Evolutionary conservation across 2,797 vertebrate species (phyloP).

Genomic region (Xiphophorus birchmanni): DNA sequence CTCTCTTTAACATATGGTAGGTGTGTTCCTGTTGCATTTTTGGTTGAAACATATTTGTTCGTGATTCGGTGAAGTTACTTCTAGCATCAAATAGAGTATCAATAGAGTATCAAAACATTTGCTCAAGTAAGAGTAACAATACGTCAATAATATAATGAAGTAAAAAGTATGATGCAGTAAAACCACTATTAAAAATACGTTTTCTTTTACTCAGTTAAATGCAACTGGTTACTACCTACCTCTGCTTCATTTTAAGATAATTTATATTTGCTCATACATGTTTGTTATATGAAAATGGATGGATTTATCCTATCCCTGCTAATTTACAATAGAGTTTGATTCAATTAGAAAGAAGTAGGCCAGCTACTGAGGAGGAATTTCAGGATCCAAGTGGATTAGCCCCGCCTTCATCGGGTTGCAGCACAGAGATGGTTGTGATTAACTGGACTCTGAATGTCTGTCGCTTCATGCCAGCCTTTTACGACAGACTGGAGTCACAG

Average conservation of each 20-base stretch:
- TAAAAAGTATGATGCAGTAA: neutral
- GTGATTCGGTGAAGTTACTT: no score
- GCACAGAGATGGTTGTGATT: conserved; percentile 35
- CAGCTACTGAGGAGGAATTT: conserved; percentile 31
- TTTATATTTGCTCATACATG: neutral
- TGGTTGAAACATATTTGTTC: no score
- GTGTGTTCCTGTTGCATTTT: neutral
- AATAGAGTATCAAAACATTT: neutral
- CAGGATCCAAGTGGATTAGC: conserved; percentile 8
- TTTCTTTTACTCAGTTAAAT: neutral
- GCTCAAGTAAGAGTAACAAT: neutral
- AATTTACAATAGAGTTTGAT: conserved; percentile 11
- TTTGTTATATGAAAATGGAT: neutral
- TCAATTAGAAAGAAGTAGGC: conserved; percentile 43
- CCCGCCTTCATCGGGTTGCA: conserved; percentile 24
- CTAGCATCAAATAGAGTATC: no score
- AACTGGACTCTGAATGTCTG: conserved; percentile 41
- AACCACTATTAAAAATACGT: neutral
- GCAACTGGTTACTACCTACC: neutral
- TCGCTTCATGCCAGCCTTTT: conserved; percentile 46
- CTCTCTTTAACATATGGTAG: no score
- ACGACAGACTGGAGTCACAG: conserved; percentile 14
- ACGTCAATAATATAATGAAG: neutral
- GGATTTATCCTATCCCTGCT: neutral
- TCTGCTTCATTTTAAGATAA: neutral